Evolutionary conservation across 2,113 vertebrate species (phyloP).

Genomic region (Dolichotis patagonum): DNA sequence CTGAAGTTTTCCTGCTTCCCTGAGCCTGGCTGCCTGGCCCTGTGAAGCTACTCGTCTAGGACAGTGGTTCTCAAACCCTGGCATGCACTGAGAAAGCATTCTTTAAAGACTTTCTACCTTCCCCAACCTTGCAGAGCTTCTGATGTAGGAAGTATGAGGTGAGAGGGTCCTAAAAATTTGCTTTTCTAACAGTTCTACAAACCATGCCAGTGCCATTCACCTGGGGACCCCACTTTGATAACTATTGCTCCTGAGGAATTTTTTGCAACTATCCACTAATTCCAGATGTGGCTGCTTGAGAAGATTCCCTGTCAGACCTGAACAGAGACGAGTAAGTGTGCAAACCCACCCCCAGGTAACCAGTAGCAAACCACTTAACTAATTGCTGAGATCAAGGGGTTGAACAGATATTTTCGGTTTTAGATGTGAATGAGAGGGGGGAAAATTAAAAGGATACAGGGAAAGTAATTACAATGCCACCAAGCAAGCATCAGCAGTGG

Average conservation of each 20-base stretch:
- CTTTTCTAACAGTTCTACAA: constrained; percentile 5
- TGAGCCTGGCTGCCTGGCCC: not conserved
- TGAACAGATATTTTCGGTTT: constrained; percentile 64
- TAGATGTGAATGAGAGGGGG: constrained; percentile 17
- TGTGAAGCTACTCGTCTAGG: not conserved
- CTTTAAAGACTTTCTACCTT: not conserved
- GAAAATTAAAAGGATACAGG: constrained; percentile 50
- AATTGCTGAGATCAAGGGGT: constrained; percentile 58
- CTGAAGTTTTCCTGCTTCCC: not conserved
- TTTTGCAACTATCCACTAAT: not conserved
- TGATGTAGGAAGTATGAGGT: not conserved
- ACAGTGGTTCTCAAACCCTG: not conserved
- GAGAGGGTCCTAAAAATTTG: not conserved
- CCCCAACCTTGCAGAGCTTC: not conserved
- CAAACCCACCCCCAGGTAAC: not conserved
- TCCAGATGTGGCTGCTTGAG: not conserved
- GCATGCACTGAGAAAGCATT: not conserved
- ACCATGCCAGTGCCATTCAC: not conserved
- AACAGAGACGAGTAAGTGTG: not conserved
- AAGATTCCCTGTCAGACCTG: not conserved
- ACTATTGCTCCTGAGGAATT: not conserved
- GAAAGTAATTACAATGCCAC: constrained; percentile 47
- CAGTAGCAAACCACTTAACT: constrained; percentile 58
- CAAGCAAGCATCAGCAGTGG: not conserved
- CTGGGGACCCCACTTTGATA: not conserved